Conservation (phyloP, 2,888 invertebrate genomes). For the Erpobdella octoculata region DNA sequence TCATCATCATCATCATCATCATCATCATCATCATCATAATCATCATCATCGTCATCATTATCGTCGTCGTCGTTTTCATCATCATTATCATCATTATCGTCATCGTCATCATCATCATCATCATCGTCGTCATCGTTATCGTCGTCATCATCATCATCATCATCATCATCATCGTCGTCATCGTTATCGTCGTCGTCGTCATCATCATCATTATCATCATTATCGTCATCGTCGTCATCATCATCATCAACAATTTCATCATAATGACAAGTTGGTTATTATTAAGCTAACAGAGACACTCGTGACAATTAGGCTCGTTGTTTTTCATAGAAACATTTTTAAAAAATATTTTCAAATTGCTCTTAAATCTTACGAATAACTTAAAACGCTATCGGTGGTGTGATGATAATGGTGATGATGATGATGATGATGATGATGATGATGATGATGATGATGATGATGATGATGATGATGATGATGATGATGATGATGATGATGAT, state of each 20-base stretch:
- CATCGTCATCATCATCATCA: neutral
- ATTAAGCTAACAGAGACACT: too few relatives aligned
- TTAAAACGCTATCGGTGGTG: neutral
- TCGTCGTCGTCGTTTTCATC: neutral
- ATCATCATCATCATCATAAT: neutral
- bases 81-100: neutral
- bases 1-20: slow-evolving; percentile 5
- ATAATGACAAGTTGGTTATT: neutral
- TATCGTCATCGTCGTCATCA: neutral
- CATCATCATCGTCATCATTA: neutral
- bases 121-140: neutral
- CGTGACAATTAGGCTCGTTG: too few relatives aligned
- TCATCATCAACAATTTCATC: neutral
- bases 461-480: neutral
- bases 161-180: neutral
- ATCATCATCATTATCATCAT: neutral
- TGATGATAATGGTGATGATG: neutral
- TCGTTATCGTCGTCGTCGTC: neutral
- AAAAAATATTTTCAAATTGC: neutral
- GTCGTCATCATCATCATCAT: neutral
- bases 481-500: neutral
- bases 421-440: slow-evolving; percentile 3
- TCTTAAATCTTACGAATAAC: neutral
- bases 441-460: neutral
- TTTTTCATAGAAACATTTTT: too few relatives aligned